A percentile compares a stretch with the other conserved stretches of the same genome.
phyloP scores from a whole-genome alignment of 2,797 vertebrate genomes.

The Limnodromus scolopaceus region DNA sequence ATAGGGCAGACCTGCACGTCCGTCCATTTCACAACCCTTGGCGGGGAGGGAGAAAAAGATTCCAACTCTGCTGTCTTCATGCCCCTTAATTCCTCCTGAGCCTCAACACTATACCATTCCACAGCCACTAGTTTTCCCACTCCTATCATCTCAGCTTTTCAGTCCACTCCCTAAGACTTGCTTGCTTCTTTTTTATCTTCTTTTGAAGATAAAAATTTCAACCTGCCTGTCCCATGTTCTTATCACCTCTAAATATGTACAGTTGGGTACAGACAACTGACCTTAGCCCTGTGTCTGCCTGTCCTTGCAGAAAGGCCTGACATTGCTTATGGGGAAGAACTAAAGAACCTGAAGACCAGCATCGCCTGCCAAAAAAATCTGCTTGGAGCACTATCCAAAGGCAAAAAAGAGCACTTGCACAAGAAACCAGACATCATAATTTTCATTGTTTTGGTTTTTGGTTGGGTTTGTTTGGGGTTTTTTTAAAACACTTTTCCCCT shows the following conservation, averaged over 20 bases:
- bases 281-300: not conserved
- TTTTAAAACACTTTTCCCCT: not conserved
- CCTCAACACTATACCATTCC: not conserved
- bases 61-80: not conserved
- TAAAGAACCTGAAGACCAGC: not conserved
- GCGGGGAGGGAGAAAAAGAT: not conserved
- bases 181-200: not conserved
- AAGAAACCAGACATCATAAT: not conserved
- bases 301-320: not conserved
- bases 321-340: not conserved
- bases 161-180: not conserved
- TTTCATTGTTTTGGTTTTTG: not conserved
- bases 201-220: not conserved
- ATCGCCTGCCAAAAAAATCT: not conserved
- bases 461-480: no score
- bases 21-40: rapidly evolving
- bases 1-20: not conserved
- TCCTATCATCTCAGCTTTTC: not conserved
- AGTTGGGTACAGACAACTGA: not conserved
- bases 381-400: not conserved
- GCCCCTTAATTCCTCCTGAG: not conserved
- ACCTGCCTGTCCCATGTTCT: not conserved
- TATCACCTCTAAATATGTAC: rapidly evolving
- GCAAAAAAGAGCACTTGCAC: not conserved
- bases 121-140: not conserved